These are phyloP conservation scores for Heloderma charlesbogerti DNA, from an alignment of 2,113 vertebrate species.

Conservation along the genomic window DNA sequence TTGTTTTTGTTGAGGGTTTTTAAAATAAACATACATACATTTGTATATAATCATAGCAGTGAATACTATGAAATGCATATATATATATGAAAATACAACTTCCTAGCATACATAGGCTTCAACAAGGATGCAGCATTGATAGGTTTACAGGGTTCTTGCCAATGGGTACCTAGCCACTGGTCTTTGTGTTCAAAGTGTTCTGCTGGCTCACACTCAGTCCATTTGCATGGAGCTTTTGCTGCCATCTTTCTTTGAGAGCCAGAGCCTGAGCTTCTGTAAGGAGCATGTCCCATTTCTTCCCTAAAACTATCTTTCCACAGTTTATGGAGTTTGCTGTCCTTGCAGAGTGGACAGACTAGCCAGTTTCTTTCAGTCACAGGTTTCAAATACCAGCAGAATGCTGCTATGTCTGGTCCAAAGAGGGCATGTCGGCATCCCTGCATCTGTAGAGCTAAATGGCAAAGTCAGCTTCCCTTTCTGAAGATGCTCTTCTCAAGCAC, in stretches of 20 bases:
- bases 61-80: too few species aligned
- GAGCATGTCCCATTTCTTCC: accelerated
- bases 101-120: too few species aligned
- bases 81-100: too few species aligned
- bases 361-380: constrained; percentile 25
- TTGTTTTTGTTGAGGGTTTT: accelerated
- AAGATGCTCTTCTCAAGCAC: constrained; percentile 29
- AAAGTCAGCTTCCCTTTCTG: constrained; percentile 20
- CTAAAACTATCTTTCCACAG: neutral
- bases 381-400: constrained; percentile 28
- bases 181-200: neutral
- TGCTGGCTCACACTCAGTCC: neutral
- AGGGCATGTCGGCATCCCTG: neutral
- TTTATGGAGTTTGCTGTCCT: neutral
- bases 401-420: constrained; percentile 46
- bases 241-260: too few species aligned
- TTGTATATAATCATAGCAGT: too few species aligned
- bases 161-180: neutral
- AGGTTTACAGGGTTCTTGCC: accelerated
- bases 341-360: constrained; percentile 10
- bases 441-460: neutral
- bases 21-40: too few species aligned
- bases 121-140: accelerated
- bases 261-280: neutral
- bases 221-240: neutral